Evolutionary conservation across 2,888 invertebrate species (phyloP), one percentile per base, ranked within the genome.

Genomic region (Lapara coniferarum): DNA sequence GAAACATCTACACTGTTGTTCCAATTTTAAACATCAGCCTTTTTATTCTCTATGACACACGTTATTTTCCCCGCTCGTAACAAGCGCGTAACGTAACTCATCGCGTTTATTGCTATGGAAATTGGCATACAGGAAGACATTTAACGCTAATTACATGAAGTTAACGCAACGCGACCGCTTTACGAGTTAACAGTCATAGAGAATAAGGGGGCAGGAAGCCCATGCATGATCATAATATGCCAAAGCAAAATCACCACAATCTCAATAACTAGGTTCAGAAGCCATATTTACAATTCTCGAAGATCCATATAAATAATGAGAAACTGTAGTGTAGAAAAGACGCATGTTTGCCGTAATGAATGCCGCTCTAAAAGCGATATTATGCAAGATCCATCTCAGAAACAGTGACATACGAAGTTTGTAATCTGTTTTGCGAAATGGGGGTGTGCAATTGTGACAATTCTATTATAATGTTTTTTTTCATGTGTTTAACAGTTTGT

Each of bases 301-400:
- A 16, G 10, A 7, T 58, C 8, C 37, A 51, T 37, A 37, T 58
- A 25, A 30, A 30, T 14, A 37, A 13, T 37, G 30, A 58, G 57
- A 58, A 58, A 57, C 30, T 10, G 56, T 51, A 19, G 30, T 57
- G 51, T 12, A 25, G 19, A n/a, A 85, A 85, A 85, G 85, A 82
- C 80, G 81, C 84, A 82, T 74, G 72, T 72, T 59, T 51, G 57
- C 30, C 75, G 76, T 84, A 85, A 87, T 86, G 83, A 87, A 87
- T 84, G 83, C 81, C 80, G 76, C 80, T 86, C 82, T 77, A 77
- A 84, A 86, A 84, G 81, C 82, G 77, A 84, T 84, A 83, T 85
- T 87, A 85, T 83, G 84, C 85, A 80, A 70, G 68, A 78, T 80
- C 76, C 74, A 77, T 82, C 80, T 76, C 78, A 25, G 37, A 68